phyloP scores from a whole-genome alignment of 2,113 vertebrate species.

The Sminthopsis crassicaudata region DNA sequence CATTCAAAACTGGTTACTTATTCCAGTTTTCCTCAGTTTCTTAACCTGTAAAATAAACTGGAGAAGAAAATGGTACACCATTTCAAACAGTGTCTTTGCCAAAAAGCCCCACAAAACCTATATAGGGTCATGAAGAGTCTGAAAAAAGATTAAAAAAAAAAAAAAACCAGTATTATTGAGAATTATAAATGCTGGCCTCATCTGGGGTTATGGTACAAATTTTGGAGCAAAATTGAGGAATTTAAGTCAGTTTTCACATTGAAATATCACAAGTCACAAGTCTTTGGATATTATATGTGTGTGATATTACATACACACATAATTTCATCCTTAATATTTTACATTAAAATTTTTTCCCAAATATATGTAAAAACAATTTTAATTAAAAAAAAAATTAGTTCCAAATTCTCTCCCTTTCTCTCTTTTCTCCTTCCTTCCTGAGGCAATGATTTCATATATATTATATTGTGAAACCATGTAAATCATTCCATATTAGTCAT shows the following conservation, averaged over 20 bases:
- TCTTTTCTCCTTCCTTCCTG: too few species aligned
- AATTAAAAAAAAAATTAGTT: too few species aligned
- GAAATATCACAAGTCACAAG: background rate
- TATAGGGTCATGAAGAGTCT: background rate
- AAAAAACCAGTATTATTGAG: background rate
- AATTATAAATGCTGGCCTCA: background rate
- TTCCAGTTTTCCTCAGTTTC: background rate
- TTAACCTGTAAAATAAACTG: background rate
- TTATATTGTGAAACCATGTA: too few species aligned
- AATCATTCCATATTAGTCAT: background rate
- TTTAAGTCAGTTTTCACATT: background rate
- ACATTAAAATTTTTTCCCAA: background rate
- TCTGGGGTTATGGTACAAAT: background rate
- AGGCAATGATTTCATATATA: too few species aligned
- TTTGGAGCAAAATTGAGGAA: background rate
- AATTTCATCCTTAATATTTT: background rate
- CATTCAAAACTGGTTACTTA: background rate
- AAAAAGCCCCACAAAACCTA: background rate
- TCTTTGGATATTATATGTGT: background rate
- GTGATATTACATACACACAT: background rate
- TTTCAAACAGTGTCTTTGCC: background rate
- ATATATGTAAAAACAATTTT: background rate
- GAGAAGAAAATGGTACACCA: background rate
- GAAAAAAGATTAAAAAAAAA: background rate
- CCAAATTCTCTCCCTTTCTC: background rate